These are phyloP conservation scores for Brachionichthys hirsutus DNA, from an alignment of 2,113 vertebrate genomes.

Conservation along the genomic window DNA sequence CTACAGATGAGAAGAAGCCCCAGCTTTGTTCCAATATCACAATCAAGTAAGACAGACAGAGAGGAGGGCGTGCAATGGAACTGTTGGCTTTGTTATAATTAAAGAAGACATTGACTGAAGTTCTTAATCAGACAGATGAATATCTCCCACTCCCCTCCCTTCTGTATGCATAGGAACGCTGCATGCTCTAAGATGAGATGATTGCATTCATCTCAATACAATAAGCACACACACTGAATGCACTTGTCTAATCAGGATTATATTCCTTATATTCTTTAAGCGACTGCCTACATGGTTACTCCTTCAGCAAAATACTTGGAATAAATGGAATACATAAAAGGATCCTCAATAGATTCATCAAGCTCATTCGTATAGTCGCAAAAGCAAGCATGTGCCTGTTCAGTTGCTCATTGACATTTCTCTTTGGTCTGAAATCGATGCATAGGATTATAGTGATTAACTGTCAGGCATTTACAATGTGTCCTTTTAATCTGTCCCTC, in stretches of 20 bases:
- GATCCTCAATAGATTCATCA: conserved; percentile 34
- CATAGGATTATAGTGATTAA: conserved; percentile 75
- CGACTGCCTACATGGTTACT: background rate
- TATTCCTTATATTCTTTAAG: conserved; percentile 20
- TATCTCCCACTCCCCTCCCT: conserved; percentile 38
- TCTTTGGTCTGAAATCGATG: conserved; percentile 62
- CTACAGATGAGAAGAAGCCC: conserved; percentile 50
- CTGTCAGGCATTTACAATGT: conserved; percentile 80
- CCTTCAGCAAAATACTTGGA: background rate
- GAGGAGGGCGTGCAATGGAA: conserved; percentile 55
- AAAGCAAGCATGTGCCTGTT: conserved; percentile 38
- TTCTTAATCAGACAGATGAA: conserved; percentile 67
- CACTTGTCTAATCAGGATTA: conserved; percentile 43
- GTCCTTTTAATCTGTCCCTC: conserved; percentile 75
- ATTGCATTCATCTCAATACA: conserved; percentile 42
- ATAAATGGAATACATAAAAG: conserved; percentile 13
- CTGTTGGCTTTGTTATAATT: conserved; percentile 70
- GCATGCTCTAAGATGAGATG: conserved; percentile 45
- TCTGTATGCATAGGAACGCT: conserved; percentile 32
- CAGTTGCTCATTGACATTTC: conserved; percentile 41
- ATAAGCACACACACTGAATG: conserved; percentile 48
- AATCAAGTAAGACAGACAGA: conserved; percentile 54
- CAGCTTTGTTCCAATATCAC: conserved; percentile 47
- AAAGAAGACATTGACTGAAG: conserved; percentile 69
- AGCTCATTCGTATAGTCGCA: conserved; percentile 27